Percentiles rank a stretch among this genome's conserved stretches.
These are phyloP conservation scores for Sycophila texana DNA, from an alignment of 2,888 invertebrate species.

Conservation along the genomic window DNA sequence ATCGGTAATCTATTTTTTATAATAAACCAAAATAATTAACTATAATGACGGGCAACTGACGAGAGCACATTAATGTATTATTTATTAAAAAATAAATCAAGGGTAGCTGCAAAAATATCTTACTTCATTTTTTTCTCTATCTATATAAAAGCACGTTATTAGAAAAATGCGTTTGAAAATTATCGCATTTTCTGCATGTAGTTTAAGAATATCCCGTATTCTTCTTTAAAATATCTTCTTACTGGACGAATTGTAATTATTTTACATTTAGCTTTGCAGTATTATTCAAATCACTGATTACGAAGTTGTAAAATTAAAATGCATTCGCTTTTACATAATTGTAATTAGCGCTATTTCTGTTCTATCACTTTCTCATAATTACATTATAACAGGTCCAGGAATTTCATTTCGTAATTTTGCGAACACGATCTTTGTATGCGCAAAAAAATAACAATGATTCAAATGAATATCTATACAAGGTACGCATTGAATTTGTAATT, in stretches of 20 bases:
- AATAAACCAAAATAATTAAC: too few relatives aligned
- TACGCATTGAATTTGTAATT: not conserved
- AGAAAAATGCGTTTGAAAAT: slow-evolving; percentile 24
- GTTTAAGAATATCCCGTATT: slow-evolving; percentile 40
- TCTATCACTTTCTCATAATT: not conserved
- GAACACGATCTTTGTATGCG: not conserved
- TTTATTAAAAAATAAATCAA: slow-evolving; percentile 8
- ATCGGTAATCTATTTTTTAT: too few relatives aligned
- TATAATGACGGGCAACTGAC: too few relatives aligned
- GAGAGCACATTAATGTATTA: too few relatives aligned
- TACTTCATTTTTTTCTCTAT: not conserved
- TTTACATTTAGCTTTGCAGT: slow-evolving; percentile 10
- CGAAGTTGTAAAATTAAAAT: slow-evolving; percentile 1
- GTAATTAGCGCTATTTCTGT: not conserved
- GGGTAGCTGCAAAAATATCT: slow-evolving; percentile 27
- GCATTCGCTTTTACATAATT: slow-evolving; percentile 4
- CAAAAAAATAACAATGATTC: not conserved
- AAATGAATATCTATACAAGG: not conserved
- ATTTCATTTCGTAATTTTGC: not conserved
- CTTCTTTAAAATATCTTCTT: slow-evolving; percentile 23
- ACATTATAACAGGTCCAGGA: slow-evolving; percentile 15
- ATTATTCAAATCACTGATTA: slow-evolving; percentile 7
- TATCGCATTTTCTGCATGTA: not conserved
- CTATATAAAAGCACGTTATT: slow-evolving; percentile 28
- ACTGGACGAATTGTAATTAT: slow-evolving; percentile 16